These are phyloP conservation scores for Hyposoter didymator DNA, from an alignment of 2,888 invertebrate genomes.

Conservation along the genomic window DNA sequence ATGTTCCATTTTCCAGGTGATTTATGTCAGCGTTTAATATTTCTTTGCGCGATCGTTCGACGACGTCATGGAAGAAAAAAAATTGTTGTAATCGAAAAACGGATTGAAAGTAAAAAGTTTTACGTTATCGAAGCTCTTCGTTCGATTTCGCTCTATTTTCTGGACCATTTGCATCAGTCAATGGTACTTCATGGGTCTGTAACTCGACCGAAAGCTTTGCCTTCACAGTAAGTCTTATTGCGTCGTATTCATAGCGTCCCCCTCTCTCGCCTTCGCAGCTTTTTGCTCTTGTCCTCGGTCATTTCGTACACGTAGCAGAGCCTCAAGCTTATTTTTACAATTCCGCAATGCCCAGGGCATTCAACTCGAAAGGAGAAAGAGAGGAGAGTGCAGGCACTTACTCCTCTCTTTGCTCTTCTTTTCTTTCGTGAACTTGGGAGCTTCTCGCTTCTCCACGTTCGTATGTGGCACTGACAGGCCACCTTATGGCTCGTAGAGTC, in stretches of 20 bases:
- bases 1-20: no score
- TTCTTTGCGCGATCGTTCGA: background rate
- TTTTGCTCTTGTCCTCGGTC: background rate
- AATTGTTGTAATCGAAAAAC: constrained; percentile 5
- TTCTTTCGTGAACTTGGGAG: constrained; percentile 9
- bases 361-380: constrained; percentile 6
- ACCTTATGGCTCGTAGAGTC: constrained; percentile 56
- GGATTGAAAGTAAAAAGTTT: constrained; percentile 1
- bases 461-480: constrained; percentile 58
- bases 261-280: background rate
- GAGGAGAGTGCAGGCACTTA: constrained; percentile 11
- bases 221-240: constrained; percentile 9
- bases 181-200: background rate
- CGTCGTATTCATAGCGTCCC: background rate
- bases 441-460: constrained; percentile 33
- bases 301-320: constrained; percentile 32
- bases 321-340: constrained; percentile 24
- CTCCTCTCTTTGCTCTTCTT: background rate
- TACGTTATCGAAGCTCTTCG: background rate
- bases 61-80: background rate
- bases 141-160: constrained; percentile 14
- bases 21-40: background rate
- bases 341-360: constrained; percentile 28
- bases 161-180: constrained; percentile 5
- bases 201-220: constrained; percentile 3